These are phyloP conservation scores for Eristalis arbustorum DNA, from an alignment of 2,888 invertebrate species.

Conservation along the genomic window DNA sequence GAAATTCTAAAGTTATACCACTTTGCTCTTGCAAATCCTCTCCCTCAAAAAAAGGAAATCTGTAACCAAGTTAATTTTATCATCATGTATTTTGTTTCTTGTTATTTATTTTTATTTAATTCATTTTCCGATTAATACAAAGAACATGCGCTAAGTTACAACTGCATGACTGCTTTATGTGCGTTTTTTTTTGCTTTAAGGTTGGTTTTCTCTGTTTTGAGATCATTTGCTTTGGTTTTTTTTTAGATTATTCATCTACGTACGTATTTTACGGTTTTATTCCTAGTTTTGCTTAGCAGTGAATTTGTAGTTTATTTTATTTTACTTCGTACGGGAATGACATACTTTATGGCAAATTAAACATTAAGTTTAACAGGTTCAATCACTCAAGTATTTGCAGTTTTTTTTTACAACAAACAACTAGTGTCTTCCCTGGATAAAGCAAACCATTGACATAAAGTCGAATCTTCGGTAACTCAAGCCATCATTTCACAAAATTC, in stretches of 20 bases:
- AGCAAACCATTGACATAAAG: too few species aligned
- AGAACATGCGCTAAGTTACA: background rate
- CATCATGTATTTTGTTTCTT: conserved; percentile 4
- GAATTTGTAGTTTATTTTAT: background rate
- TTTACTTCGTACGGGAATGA: background rate
- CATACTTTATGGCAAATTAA: too few species aligned
- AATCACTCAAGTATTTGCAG: too few species aligned
- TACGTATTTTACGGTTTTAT: too few species aligned
- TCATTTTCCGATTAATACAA: conserved; percentile 5
- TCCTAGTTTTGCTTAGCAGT: background rate
- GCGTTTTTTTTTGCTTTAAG: conserved; percentile 11
- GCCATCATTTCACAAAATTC: too few species aligned
- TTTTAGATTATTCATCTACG: background rate
- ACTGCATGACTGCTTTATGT: conserved; percentile 14
- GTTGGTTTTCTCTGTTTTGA: background rate
- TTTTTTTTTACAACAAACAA: too few species aligned
- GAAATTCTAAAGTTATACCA: background rate
- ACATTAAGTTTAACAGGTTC: too few species aligned
- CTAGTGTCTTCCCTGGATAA: too few species aligned
- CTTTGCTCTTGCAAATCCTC: conserved; percentile 30
- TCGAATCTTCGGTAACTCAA: too few species aligned
- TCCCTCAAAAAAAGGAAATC: conserved; percentile 35
- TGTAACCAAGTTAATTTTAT: conserved; percentile 35
- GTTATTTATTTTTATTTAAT: background rate
- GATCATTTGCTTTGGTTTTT: background rate